Base-by-base conservation (phyloP, 2,113 vertebrate species). In the Axis porcinus region DNA sequence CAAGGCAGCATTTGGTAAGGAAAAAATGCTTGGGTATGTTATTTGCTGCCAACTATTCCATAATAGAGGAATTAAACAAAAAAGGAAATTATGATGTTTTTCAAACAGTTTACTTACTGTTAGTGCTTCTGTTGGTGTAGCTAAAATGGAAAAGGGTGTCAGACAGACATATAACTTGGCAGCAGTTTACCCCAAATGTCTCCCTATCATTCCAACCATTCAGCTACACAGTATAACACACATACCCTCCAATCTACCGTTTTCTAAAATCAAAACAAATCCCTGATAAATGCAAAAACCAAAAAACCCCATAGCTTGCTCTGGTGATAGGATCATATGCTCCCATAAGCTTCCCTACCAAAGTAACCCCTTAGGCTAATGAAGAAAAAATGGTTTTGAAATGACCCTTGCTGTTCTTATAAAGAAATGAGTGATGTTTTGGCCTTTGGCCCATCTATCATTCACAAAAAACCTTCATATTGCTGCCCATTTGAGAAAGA, bases 391-490 rank as follows among this genome's bases (percentile, higher is more conserved):
- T 91, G 16, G 58, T 88, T 92, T 76, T 74, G 52, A 93, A 93
- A 89, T 74, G 36, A 95, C 16, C 23, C 57, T 67, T 81, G 54
- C 21, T 86, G 33, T 84, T 95, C 33, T 81, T 85, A 62, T 76
- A 89, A 81, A 95, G 55, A 84, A 89, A 2, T 25, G 89, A 95
- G 23, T 33, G 79, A 67, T 62, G 91, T 58, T 57, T 95, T 97
- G 57, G 67, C 52, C 74, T 97, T 89, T 96, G 94, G 52, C 9
- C 33, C 11, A 91, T 43, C 36, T 92, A 76, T 30, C 52, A 93
- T 83, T 81, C 64, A 92, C 76, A 89, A 89, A 64, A 95, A 92
- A 62, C 55, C 43, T 90, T 84, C 95, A 57, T 81, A 70, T 36
- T 86, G 27, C 16, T 97, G 52, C n/a, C 67, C 95, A 50, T 1